Base-by-base conservation (phyloP, 1,140 invertebrate species). In the Drosophila ambigua region DNA sequence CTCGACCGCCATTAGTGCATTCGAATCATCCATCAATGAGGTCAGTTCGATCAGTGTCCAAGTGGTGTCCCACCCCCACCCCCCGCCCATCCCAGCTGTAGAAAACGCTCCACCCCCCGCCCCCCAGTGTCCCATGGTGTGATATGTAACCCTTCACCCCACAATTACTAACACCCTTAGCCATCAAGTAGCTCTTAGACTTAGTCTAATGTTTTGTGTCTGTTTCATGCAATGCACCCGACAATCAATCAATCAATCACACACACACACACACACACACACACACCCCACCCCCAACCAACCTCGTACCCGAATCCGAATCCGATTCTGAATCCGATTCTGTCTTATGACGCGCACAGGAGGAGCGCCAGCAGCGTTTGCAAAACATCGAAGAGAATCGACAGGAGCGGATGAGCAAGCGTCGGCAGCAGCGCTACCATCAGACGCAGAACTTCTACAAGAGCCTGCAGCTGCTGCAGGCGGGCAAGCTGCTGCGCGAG, bases 391-490 rank as follows among this genome's bases (percentile, higher is more conserved):
- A 94, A 90, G 92, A 93, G 59, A 95, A 95, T 93, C 94, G 95
- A 45, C 92, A 91, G 45, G 95, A 96, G 57, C 93, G 95, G 59
- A 94, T 94, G 91, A 94, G 93, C 89, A 94, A 94, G 68, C 93
- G 95, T 7, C 94, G 94, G 63, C 94, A 95, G 88, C 93, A 95
- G 76, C 93, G 95, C 62, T 94, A 94, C 89, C 93, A 95, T 78
- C 94, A 95, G 67, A 95, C 94, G 2, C 94, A 95, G 79, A 95
- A 95, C 63, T 96, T 96, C 91, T 93, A 95, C 82, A 96, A 96
- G 92, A 96, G 95, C 91, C 94, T 96, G 93, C 94, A 95, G 88
- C 95, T 96, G 94, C 92, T 96, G 67, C 94, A 95, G 91, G 94
- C 94, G 13, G 95, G 95, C 81, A 91, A 79, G 44, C 68, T 90